Percentiles rank a stretch among this genome's conserved stretches.
Evolutionary conservation across 2,888 invertebrate genomes (phyloP).

Genomic region (Metellina segmentata): DNA sequence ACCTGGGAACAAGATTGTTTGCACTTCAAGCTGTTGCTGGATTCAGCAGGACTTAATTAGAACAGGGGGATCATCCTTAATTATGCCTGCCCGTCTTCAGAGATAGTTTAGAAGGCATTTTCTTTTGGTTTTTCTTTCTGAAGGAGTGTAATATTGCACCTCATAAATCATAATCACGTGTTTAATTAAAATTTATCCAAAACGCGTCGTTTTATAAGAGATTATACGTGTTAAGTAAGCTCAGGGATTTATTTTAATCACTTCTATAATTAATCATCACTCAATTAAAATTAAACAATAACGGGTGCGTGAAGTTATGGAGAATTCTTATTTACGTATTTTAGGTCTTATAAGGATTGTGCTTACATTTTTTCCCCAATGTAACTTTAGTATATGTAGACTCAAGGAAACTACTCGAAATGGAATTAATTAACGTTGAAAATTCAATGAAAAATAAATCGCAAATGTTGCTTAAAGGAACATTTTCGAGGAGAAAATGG

Average conservation of each 20-base stretch:
- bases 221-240: neutral
- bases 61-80: neutral
- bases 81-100: slow-evolving; percentile 8
- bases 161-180: slow-evolving; percentile 31
- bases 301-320: too few species aligned
- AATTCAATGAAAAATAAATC: too few species aligned
- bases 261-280: too few species aligned
- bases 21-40: slow-evolving; percentile 32
- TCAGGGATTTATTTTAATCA: neutral
- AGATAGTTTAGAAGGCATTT: neutral
- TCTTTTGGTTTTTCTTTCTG: neutral
- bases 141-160: slow-evolving; percentile 15
- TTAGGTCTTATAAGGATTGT: too few species aligned
- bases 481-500: too few species aligned
- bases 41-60: slow-evolving; percentile 10
- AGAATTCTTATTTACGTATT: too few species aligned
- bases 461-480: too few species aligned
- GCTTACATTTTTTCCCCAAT: too few species aligned
- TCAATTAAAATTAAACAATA: too few species aligned
- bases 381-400: too few species aligned
- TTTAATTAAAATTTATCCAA: neutral
- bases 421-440: too few species aligned
- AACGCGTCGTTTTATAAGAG: neutral
- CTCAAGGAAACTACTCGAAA: too few species aligned
- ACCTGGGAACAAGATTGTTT: slow-evolving; percentile 11